A percentile compares a stretch with the other conserved stretches of the same genome.
phyloP scores from a whole-genome alignment of 2,888 invertebrate genomes.

The Linnaemya tessellans region DNA sequence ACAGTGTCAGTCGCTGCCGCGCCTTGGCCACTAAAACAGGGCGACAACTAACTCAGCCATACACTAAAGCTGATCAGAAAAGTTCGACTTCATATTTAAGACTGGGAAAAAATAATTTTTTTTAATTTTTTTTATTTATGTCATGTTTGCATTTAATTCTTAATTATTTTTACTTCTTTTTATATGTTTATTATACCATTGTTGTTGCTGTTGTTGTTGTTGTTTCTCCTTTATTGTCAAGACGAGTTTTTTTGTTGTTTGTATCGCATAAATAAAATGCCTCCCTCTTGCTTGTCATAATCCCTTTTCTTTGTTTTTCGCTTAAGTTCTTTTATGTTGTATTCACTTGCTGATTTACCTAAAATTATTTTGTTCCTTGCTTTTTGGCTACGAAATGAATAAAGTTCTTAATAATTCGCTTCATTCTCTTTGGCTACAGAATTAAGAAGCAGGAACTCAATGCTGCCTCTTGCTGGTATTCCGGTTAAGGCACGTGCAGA shows the following conservation, averaged over 20 bases:
- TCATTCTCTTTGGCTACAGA: too few relatives aligned
- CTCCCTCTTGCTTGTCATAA: background rate
- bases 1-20: too few relatives aligned
- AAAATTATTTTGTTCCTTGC: conserved; percentile 12
- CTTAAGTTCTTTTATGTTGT: background rate
- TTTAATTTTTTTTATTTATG: too few relatives aligned
- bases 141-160: background rate
- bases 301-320: background rate
- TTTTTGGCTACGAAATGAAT: background rate
- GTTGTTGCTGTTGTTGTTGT: too few relatives aligned
- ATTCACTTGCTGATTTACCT: background rate
- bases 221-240: background rate
- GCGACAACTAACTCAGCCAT: too few relatives aligned
- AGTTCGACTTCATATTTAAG: too few relatives aligned
- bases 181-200: background rate
- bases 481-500: conserved; percentile 41
- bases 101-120: too few relatives aligned
- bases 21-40: too few relatives aligned
- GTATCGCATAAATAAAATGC: too few relatives aligned
- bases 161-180: background rate
- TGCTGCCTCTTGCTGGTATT: background rate
- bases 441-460: background rate
- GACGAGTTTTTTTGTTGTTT: background rate
- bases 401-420: background rate
- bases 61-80: too few relatives aligned